Base-by-base conservation (phyloP, 2,888 invertebrate genomes). In the Melangyna quadrimaculata region DNA sequence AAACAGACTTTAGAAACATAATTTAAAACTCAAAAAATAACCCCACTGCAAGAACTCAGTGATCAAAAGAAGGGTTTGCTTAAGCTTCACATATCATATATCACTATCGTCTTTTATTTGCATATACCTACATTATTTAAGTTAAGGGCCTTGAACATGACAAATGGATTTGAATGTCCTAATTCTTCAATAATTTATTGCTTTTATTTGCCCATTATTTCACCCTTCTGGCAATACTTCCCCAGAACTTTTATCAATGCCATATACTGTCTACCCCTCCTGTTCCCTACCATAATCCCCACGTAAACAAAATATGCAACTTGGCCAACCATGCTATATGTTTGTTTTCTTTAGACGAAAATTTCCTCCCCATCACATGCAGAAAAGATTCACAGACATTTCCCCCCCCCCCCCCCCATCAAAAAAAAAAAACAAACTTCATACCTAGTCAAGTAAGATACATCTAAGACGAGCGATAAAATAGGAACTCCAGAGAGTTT, bases 311-410 rank as follows among this genome's bases (percentile, higher is more conserved):
- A 40, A 78, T 24, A 70, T 24, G 43, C 22, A 37, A 53, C 75
- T 48, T 70, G 24, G 63, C 63, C 59, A 67, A 32, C 78, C 51
- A 61, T 32, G 2, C 51, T 43, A 22, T 37, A 37, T 63, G 43
- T 59, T 19, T 14, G 10, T 40, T 35, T 43, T 71, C 43, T 40
- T 51, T 67, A 59, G 37, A 67, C 6, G 10, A 27, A 77, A 67
- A 32, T 78, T 77, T 53, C 67, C 71, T 59, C 78, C 59, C 67
- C 63, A 78, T 69, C 37, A 65, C 82, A 72, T 78, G 61, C 67
- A 69, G n/a, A 72, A 35, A 59, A 43, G 10, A 67, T 67, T 51
- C 59, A 79, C 80, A 69, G 53, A 63, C 74, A 69, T 73, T 35
- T 45, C 19, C 10, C 32, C 12, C 14, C 35, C 12, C 27, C 27